Evolutionary conservation across 35 echinoderm and acorn worm species (phyloP).

Genomic region (Acanthaster planci): DNA sequence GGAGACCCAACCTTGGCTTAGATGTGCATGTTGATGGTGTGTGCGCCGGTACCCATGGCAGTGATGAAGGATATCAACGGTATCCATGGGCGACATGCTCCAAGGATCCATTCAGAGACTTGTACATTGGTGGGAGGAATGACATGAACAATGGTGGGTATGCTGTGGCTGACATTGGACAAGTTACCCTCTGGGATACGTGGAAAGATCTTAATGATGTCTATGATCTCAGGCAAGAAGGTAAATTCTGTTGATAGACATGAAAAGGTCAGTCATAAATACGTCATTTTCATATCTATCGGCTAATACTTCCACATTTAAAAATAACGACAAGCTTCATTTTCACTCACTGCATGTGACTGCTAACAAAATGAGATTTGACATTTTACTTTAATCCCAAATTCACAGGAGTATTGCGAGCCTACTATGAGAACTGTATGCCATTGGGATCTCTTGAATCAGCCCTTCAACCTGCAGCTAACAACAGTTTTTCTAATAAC

Average conservation of each 20-base stretch:
- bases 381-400: background rate
- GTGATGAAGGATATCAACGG: background rate
- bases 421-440: background rate
- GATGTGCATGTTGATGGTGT: slow-evolving; percentile 50
- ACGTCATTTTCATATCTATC: too few relatives aligned
- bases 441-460: background rate
- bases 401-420: background rate
- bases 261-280: too few relatives aligned
- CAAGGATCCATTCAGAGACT: slow-evolving; percentile 21
- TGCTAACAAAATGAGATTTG: too few relatives aligned
- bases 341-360: too few relatives aligned
- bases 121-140: slow-evolving; percentile 15
- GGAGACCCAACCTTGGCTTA: slow-evolving; percentile 31
- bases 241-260: background rate
- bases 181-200: background rate
- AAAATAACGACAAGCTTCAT: too few relatives aligned
- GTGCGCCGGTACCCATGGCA: slow-evolving; percentile 11
- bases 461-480: background rate
- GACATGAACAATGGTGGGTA: background rate
- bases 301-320: too few relatives aligned
- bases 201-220: background rate
- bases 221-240: background rate
- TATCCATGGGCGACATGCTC: background rate
- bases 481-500: too few relatives aligned
- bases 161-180: background rate